Percentiles rank a stretch among this genome's conserved stretches.
phyloP scores from a whole-genome alignment of 2,888 invertebrate genomes.

The Aporophyla lueneburgensis region DNA sequence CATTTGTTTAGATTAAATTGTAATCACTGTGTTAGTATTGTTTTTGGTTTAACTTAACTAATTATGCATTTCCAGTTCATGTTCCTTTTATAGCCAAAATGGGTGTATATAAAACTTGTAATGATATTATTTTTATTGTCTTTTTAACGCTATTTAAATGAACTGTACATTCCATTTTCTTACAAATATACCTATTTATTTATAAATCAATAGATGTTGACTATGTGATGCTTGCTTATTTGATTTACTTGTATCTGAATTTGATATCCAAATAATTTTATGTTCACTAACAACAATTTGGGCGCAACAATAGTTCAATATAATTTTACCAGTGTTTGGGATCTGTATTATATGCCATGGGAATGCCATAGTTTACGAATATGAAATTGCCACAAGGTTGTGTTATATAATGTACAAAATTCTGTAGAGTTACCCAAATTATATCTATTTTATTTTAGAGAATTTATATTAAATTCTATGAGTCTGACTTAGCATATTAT shows the following conservation, averaged over 20 bases:
- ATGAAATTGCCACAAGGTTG: conserved; percentile 87
- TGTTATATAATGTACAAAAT: conserved; percentile 88
- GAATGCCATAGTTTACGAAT: conserved; percentile 84
- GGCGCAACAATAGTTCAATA: conserved; percentile 74
- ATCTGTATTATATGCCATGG: conserved; percentile 70
- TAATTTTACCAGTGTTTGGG: conserved; percentile 63
- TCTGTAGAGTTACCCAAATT: conserved; percentile 87
- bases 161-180: conserved; percentile 82
- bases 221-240: conserved; percentile 44
- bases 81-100: conserved; percentile 78
- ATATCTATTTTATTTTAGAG: conserved; percentile 80
- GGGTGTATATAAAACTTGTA: conserved; percentile 63
- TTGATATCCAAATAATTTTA: conserved; percentile 23
- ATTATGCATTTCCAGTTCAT: conserved; percentile 73
- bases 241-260: conserved; percentile 33
- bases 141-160: conserved; percentile 68
- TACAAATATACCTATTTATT: conserved; percentile 47
- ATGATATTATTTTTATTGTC: conserved; percentile 49
- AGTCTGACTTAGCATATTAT: conserved; percentile 87
- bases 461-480: conserved; percentile 89
- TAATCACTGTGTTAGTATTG: conserved; percentile 56
- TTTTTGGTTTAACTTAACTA: conserved; percentile 58
- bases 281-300: conserved; percentile 39
- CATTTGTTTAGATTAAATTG: conserved; percentile 62
- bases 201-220: conserved; percentile 33